Evolutionary conservation across 2,888 invertebrate species (phyloP), one percentile per base, ranked within the genome.

Genomic region (Cordilura impudica): DNA sequence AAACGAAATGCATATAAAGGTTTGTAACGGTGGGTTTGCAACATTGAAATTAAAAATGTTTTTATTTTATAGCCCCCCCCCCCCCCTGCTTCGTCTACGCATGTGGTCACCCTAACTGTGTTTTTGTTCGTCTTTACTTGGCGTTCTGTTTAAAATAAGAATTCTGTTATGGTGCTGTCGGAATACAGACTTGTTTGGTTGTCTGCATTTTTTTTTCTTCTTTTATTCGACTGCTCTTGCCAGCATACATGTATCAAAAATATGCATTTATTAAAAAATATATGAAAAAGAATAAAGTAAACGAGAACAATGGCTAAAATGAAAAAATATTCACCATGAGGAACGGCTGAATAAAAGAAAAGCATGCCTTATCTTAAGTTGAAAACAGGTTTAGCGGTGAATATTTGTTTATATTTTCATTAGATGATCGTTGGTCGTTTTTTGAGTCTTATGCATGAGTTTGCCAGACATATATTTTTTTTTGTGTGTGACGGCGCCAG

Each of bases 41-140:
- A n/a, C n/a, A n/a, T n/a, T n/a, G n/a, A n/a, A n/a, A n/a, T 12
- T 35, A 35, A 29, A 35, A 35, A 1, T 35, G 35, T 2, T 39
- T 18, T 8, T 19, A 49, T 23, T 26, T 29, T 0, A 31, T 31
- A 19, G 23, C 18, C 8, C 29, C 31, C 14, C 14, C 18, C 35
- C 51, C 60, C 54, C 45, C 71, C 71, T 18, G 23, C 71, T 18
- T n/a, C 47, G 71, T 23, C 31, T 54, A 63, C 71, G 63, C 63
- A 54, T 54, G 54, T 54, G 71, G 54, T 60, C 63, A 45, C 53
- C 4, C 53, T 53, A 71, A 61, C 53, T 53, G 61, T 45, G 29
- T 47, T 54, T 43, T 61, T 16, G 5, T 45, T 18, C 35, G 45
- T 53, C n/a, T 51, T 26, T 14, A 21, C 54, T 31, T 60, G 39